phyloP scores from a whole-genome alignment of 1,140 invertebrate species.

The Scaptodrosophila lebanonensis region DNA sequence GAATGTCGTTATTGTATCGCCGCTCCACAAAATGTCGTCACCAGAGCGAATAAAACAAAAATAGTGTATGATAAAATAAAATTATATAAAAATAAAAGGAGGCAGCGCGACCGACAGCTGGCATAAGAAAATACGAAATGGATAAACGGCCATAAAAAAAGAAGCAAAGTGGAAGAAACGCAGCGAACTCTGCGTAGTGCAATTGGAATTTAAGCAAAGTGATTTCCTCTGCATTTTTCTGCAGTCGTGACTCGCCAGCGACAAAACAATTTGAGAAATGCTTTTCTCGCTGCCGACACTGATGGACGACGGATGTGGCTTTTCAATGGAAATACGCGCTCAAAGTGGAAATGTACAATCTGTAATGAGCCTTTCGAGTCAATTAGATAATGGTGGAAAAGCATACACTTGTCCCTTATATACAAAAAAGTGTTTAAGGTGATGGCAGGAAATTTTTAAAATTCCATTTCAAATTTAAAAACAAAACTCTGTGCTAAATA shows the following conservation, averaged over 20 bases:
- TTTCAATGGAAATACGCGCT: not conserved
- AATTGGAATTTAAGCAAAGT: slow-evolving; percentile 61
- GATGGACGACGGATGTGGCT: slow-evolving; percentile 11
- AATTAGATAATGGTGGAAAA: no score
- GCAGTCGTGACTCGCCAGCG: slow-evolving; percentile 26
- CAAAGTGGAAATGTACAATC: slow-evolving; percentile 2
- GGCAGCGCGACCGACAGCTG: slow-evolving; percentile 36
- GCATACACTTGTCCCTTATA: no score
- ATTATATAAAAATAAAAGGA: slow-evolving; percentile 15
- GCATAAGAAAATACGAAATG: slow-evolving; percentile 24
- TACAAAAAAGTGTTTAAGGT: no score
- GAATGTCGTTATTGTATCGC: slow-evolving; percentile 44
- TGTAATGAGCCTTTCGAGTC: no score
- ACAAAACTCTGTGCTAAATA: no score
- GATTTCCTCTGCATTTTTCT: slow-evolving; percentile 62
- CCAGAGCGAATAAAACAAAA: slow-evolving; percentile 26
- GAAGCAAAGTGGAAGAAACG: slow-evolving; percentile 15
- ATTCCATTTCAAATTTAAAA: no score
- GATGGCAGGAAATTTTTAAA: no score
- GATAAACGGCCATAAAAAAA: slow-evolving; percentile 11
- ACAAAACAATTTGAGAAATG: slow-evolving; percentile 49
- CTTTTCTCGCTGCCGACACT: slow-evolving; percentile 25
- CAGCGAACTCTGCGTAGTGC: slow-evolving; percentile 20
- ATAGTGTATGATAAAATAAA: slow-evolving; percentile 19
- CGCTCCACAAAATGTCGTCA: slow-evolving; percentile 43